A percentile compares a stretch with the other conserved stretches of the same genome.
phyloP scores from a whole-genome alignment of 2,888 invertebrate species.

The Bhutanitis thaidina region DNA sequence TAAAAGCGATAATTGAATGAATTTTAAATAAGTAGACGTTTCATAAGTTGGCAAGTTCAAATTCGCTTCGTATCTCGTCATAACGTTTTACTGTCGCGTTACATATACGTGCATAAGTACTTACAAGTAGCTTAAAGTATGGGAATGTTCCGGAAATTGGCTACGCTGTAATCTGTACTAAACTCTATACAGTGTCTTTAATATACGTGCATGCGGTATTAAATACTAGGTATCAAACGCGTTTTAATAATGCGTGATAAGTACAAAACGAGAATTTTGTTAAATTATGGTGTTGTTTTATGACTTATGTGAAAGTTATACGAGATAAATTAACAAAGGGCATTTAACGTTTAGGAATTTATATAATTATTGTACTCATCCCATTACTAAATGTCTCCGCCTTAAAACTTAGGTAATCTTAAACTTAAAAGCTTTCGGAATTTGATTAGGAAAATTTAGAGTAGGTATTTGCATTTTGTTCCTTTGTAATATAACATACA shows the following conservation, averaged over 20 bases:
- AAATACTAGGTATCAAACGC: constrained; percentile 6
- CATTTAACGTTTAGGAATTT: too few species aligned
- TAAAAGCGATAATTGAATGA: constrained; percentile 30
- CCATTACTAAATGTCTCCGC: too few species aligned
- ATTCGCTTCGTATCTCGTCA: constrained; percentile 65
- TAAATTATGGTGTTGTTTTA: constrained; percentile 1
- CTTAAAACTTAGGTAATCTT: too few species aligned
- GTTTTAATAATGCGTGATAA: constrained; percentile 15
- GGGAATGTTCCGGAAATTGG: constrained; percentile 58
- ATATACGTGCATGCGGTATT: constrained; percentile 5
- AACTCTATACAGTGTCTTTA: constrained; percentile 31
- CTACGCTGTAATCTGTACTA: constrained; percentile 50
- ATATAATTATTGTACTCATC: too few species aligned
- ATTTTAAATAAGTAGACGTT: constrained; percentile 19
- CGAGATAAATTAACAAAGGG: not conserved
- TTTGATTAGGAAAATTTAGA: too few species aligned
- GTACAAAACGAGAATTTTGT: not conserved
- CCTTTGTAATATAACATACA: too few species aligned
- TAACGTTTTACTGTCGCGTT: constrained; percentile 68
- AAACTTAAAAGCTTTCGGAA: too few species aligned
- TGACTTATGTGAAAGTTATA: not conserved
- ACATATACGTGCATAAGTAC: constrained; percentile 33
- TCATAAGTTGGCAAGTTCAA: constrained; percentile 38
- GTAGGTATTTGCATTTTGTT: too few species aligned
- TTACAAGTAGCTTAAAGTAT: constrained; percentile 42